Conservation (phyloP, 1,140 invertebrate species). For the Geopemphigus sp. region DNA sequence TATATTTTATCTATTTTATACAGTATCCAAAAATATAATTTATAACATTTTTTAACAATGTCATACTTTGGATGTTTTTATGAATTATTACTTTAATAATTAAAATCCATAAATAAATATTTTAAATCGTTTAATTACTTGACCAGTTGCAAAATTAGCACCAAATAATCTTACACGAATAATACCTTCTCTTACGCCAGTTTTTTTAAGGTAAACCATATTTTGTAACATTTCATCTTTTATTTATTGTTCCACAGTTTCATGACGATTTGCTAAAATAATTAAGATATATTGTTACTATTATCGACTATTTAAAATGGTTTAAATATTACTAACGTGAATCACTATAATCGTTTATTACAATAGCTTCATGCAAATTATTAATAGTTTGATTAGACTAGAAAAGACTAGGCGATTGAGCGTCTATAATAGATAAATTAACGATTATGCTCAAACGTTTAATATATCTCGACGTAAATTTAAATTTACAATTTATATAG, state of each 20-base stretch:
- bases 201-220: conserved; percentile 73
- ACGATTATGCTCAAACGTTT: too few species aligned
- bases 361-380: conserved; percentile 91
- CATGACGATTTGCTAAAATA: conserved; percentile 60
- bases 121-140: conserved; percentile 58
- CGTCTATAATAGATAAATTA: conserved; percentile 31
- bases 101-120: background rate
- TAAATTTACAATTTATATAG: conserved; percentile 67
- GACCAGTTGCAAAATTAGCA: conserved; percentile 73
- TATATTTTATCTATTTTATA: too few species aligned
- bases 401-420: too few species aligned
- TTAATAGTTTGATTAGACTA: too few species aligned
- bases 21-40: too few species aligned
- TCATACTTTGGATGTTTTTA: too few species aligned
- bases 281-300: background rate
- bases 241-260: conserved; percentile 66
- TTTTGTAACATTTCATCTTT: conserved; percentile 57
- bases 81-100: too few species aligned
- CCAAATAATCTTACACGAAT: conserved; percentile 92
- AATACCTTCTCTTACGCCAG: conserved; percentile 80
- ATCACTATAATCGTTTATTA: conserved; percentile 91
- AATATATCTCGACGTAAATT: background rate
- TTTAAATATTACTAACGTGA: conserved; percentile 55
- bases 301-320: background rate
- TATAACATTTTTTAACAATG: too few species aligned